These are phyloP conservation scores for Mylabris phalerata DNA, from an alignment of 1,140 invertebrate species.

Conservation along the genomic window DNA sequence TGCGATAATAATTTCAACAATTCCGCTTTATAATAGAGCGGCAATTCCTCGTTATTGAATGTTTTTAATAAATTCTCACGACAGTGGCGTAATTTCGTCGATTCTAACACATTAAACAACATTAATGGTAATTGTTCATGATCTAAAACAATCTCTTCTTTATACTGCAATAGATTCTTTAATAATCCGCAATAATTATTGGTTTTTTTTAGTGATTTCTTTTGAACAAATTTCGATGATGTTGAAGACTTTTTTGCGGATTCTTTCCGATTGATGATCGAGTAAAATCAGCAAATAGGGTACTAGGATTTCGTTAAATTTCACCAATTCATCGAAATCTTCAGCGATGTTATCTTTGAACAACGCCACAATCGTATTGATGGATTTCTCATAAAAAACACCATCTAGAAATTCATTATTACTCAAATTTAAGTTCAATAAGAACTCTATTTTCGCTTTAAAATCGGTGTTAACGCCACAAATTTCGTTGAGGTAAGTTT, in stretches of 20 bases:
- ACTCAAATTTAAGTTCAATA: conserved; percentile 26
- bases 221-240: conserved; percentile 32
- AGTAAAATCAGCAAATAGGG: conserved; percentile 44
- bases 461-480: not conserved
- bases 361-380: conserved; percentile 6
- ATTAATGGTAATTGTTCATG: conserved; percentile 51
- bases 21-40: conserved; percentile 43
- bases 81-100: conserved; percentile 38
- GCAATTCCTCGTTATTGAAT: conserved; percentile 30
- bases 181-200: conserved; percentile 13
- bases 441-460: conserved; percentile 21
- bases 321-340: too few species aligned
- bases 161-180: conserved; percentile 19
- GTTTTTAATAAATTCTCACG: conserved; percentile 37
- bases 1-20: conserved; percentile 46
- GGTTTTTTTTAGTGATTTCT: not conserved
- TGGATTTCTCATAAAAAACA: conserved; percentile 3
- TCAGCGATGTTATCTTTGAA: not conserved
- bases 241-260: conserved; percentile 43
- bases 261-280: conserved; percentile 39
- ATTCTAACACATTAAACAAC: conserved; percentile 47
- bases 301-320: conserved; percentile 17
- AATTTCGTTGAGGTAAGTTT: too few species aligned
- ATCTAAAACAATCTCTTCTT: conserved; percentile 54
- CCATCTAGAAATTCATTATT: not conserved